Base-by-base conservation (phyloP, 2,113 vertebrate genomes). In the Rana temporaria region DNA sequence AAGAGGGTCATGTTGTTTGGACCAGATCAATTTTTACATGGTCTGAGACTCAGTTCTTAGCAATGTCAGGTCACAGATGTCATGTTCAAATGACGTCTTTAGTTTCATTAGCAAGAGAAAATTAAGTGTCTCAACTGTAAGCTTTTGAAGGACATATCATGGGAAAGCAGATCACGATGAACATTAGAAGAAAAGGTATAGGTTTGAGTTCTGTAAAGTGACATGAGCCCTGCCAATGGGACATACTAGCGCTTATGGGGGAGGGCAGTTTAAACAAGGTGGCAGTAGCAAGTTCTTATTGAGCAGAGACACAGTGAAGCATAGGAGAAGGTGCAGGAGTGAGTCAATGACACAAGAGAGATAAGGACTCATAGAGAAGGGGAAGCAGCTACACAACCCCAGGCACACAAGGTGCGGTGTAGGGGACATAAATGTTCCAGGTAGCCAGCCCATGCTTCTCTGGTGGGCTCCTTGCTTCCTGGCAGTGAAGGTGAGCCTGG, bases 301-400 rank as follows among this genome's bases (percentile, higher is more conserved):
- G n/a, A 67, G 68, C 11, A 59, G 53, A 48, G 57, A 68, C 48
- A 78, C 53, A 56, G 53, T 79, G 53, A 68, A 59, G 48, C 52
- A 68, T 79, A 53, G 76, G 62, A 32, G 18, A 67, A 56, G 53
- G 65, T 22, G 59, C 48, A 68, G 12, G 64, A 79, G 64, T 59
- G 30, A n/a, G 30, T 8, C 48, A 59, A 56, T 53, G 65, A 48
- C 65, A 69, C 64, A 59, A 57, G 55, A 57, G 42, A 69, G 75
- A 17, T 67, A 53, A 22, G 14, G 42, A 48, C 57, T 53, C 30
- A 59, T 30, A 79, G 64, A 56, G 56, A 18, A 68, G 56, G n/a
- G 71, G 57, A 75, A 22, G 57, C 72, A 62, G 72, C 56, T 75
- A 42, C 56, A 75, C 57, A 22, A 60, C 38, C 72, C 70, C 56